These are phyloP conservation scores for Fratercula arctica DNA, from an alignment of 2,797 vertebrate species.

Conservation along the genomic window DNA sequence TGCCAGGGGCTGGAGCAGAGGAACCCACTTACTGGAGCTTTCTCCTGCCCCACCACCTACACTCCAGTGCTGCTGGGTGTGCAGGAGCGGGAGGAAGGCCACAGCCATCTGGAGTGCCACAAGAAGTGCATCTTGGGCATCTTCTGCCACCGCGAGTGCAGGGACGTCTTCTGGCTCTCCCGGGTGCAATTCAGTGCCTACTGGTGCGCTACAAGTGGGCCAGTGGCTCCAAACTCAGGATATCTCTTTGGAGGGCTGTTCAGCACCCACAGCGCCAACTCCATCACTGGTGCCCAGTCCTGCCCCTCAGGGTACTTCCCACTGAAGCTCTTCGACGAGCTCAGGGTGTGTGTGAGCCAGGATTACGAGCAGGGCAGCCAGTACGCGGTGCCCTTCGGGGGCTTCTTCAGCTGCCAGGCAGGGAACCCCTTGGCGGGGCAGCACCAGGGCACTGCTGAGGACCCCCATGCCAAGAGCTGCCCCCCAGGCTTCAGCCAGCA, in stretches of 20 bases:
- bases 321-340: constrained; percentile 69
- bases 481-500: constrained; percentile 89
- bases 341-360: constrained; percentile 82
- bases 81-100: constrained; percentile 81
- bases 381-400: constrained; percentile 84
- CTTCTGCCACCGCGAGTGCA: constrained; percentile 74
- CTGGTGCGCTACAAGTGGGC: constrained; percentile 78
- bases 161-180: constrained; percentile 79
- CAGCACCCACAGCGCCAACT: constrained; percentile 71
- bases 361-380: constrained; percentile 81
- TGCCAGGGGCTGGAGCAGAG: constrained; percentile 81
- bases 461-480: constrained; percentile 73
- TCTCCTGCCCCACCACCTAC: constrained; percentile 81
- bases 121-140: background rate
- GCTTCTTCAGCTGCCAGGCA: constrained; percentile 89
- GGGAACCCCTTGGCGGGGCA: constrained; percentile 78
- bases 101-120: constrained; percentile 80
- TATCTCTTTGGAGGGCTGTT: constrained; percentile 91
- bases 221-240: constrained; percentile 69
- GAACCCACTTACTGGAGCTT: constrained; percentile 82
- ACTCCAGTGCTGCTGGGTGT: constrained; percentile 71
- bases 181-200: constrained; percentile 80
- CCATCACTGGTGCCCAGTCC: constrained; percentile 81
- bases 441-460: background rate
- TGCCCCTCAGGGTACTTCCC: constrained; percentile 81